Conservation (phyloP, 37 sponge, comb jelly and placozoan species). For the Mnemiopsis leidyi region DNA sequence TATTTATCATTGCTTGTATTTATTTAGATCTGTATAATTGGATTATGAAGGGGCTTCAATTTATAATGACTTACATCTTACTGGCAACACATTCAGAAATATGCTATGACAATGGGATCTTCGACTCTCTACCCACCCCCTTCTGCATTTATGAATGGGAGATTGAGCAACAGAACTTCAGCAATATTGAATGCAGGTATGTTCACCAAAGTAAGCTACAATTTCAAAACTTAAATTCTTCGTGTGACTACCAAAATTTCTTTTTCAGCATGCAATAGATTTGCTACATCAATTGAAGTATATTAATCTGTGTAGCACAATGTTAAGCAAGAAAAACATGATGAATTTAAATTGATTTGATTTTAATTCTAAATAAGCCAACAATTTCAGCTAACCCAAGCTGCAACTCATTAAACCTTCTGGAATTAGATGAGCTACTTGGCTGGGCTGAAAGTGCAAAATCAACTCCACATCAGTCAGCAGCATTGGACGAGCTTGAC, state of each 20-base stretch:
- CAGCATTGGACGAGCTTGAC: slow-evolving; percentile 50
- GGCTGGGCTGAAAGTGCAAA: slow-evolving; percentile 62
- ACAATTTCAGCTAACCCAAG: slow-evolving; percentile 43
- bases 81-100: background rate
- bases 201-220: background rate
- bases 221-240: no score
- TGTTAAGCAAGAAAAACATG: no score
- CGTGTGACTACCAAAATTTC: no score
- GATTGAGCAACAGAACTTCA: slow-evolving; percentile 9
- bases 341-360: no score
- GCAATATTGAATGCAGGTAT: slow-evolving; percentile 27
- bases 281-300: no score
- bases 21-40: no score
- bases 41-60: no score
- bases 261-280: no score
- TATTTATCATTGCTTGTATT: no score
- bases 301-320: no score
- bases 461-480: slow-evolving; percentile 47
- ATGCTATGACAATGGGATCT: slow-evolving; percentile 36
- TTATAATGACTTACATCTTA: no score
- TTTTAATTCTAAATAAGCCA: no score
- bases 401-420: slow-evolving; percentile 50
- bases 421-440: slow-evolving; percentile 52
- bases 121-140: slow-evolving; percentile 28
- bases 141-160: slow-evolving; percentile 21